Percentiles rank a stretch among this genome's conserved stretches.
Evolutionary conservation across 2,888 invertebrate genomes (phyloP).

Genomic region (Xylocampa areola): DNA sequence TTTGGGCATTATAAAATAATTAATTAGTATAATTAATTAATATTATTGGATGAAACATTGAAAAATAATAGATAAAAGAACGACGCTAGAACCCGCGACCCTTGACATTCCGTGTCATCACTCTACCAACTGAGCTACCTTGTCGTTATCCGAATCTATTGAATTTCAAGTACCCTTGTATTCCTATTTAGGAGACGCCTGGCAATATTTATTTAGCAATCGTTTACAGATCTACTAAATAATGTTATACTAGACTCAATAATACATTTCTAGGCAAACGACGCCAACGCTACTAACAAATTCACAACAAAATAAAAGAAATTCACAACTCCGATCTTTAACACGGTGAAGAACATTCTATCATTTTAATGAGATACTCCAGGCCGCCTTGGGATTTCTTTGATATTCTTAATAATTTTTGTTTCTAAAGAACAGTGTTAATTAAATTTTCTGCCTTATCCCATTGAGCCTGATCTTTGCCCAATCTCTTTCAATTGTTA

Average conservation of each 20-base stretch:
- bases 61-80: too few species aligned
- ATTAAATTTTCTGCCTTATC: conserved; percentile 47
- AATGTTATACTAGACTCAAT: conserved; percentile 1
- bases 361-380: conserved; percentile 46
- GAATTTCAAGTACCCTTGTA: too few species aligned
- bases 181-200: too few species aligned
- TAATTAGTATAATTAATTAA: too few species aligned
- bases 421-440: conserved; percentile 45
- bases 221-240: too few species aligned
- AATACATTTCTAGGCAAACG: conserved; percentile 7
- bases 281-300: neutral
- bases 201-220: too few species aligned
- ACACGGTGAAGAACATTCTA: conserved; percentile 24
- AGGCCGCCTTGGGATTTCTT: conserved; percentile 23
- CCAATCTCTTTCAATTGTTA: conserved; percentile 40
- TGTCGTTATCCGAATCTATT: too few species aligned
- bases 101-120: too few species aligned
- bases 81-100: too few species aligned
- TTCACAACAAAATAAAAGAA: conserved; percentile 13
- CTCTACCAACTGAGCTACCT: too few species aligned
- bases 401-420: conserved; percentile 42
- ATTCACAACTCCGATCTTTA: conserved; percentile 22
- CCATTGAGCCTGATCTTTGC: conserved; percentile 42
- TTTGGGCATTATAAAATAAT: too few species aligned
- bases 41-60: too few species aligned